Evolutionary conservation across 2,113 vertebrate genomes (phyloP).

Genomic region (Orycteropus afer): DNA sequence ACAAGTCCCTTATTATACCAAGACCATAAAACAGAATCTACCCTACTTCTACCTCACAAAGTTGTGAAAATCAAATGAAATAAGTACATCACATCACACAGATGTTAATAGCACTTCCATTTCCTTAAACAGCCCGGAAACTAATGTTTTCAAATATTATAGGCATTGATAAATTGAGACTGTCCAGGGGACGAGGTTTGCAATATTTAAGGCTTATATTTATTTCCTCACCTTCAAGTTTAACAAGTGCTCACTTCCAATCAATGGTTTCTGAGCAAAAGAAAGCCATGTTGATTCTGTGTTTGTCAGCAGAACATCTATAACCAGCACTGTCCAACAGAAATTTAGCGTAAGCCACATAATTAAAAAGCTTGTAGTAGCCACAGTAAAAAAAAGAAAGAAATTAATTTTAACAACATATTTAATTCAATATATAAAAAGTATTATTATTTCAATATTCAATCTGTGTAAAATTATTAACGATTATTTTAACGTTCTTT

Average conservation of each 20-base stretch:
- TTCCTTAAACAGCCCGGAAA: background rate
- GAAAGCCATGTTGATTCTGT: background rate
- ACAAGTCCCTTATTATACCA: background rate
- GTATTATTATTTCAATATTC: background rate
- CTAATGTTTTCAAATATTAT: background rate
- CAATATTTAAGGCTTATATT: background rate
- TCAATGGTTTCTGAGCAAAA: background rate
- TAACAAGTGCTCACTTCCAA: constrained; percentile 41
- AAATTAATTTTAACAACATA: constrained; percentile 2
- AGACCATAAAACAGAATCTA: background rate
- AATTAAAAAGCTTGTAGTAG: background rate
- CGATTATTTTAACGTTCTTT: background rate
- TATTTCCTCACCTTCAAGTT: constrained; percentile 57
- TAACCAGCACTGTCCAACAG: background rate
- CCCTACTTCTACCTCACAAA: background rate
- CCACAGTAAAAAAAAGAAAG: background rate
- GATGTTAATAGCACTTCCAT: background rate
- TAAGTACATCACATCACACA: background rate
- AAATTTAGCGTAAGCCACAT: background rate
- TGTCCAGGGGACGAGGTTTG: background rate
- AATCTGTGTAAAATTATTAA: background rate
- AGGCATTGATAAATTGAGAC: background rate
- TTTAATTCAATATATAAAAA: background rate
- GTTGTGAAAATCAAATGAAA: background rate
- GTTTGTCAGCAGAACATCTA: background rate